Conservation (phyloP, 2,888 invertebrate species). For the Altica lythri region DNA sequence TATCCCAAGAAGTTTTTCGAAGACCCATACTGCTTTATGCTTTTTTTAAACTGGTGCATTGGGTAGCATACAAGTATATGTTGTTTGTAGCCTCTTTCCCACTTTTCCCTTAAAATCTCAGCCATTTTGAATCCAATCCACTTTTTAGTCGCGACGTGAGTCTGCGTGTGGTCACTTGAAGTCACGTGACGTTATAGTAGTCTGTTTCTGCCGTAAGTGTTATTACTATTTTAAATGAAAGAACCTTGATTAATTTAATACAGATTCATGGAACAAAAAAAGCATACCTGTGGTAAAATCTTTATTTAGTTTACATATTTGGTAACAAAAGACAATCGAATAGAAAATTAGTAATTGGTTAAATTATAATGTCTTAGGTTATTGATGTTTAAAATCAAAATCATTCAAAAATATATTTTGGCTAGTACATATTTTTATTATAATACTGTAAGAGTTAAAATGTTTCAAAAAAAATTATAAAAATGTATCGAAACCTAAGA, state of each 20-base stretch:
- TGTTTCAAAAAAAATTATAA: slow-evolving; percentile 7
- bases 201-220: too few species aligned
- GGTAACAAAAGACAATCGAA: slow-evolving; percentile 55
- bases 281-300: slow-evolving; percentile 18
- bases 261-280: background rate
- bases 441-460: slow-evolving; percentile 23
- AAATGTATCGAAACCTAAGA: slow-evolving; percentile 7
- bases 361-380: slow-evolving; percentile 12
- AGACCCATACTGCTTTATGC: too few species aligned
- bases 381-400: slow-evolving; percentile 7
- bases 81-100: too few species aligned
- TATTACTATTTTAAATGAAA: background rate
- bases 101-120: too few species aligned
- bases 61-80: too few species aligned
- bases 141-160: too few species aligned
- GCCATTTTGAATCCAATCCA: too few species aligned
- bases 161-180: too few species aligned
- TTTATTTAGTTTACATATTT: slow-evolving; percentile 47
- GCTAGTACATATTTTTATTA: slow-evolving; percentile 13
- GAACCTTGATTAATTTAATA: background rate
- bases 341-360: slow-evolving; percentile 41
- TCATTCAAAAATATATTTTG: slow-evolving; percentile 11
- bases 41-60: too few species aligned
- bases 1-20: too few species aligned
- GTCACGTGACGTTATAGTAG: too few species aligned